phyloP scores from a whole-genome alignment of 2,797 vertebrate genomes.

The Erpetoichthys calabaricus region DNA sequence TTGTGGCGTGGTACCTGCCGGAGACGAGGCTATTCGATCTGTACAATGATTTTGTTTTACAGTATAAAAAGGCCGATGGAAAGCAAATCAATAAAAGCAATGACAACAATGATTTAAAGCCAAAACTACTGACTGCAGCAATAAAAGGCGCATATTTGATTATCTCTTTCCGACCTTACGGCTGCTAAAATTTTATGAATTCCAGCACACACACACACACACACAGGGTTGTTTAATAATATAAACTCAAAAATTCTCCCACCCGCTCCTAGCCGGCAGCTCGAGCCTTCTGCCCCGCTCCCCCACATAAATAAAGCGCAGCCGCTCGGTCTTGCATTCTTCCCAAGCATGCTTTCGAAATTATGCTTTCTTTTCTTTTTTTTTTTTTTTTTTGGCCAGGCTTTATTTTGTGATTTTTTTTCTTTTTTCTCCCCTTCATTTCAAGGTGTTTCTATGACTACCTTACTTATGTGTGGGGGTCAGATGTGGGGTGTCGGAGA shows the following conservation, averaged over 20 bases:
- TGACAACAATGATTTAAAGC: neutral
- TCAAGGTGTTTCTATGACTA: conserved; percentile 92
- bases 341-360: conserved; percentile 16
- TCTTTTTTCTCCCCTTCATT: conserved; percentile 40
- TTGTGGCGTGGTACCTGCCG: neutral
- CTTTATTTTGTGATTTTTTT: conserved; percentile 26
- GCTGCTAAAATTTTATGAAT: no score
- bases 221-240: no score
- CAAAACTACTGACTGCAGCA: neutral
- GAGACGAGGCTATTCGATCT: neutral
- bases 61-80: neutral
- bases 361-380: no score
- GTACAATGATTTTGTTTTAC: neutral
- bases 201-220: no score
- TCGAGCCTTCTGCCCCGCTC: conserved; percentile 11
- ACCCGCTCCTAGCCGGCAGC: conserved; percentile 4
- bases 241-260: no score
- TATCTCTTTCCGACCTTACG: no score
- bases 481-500: conserved; percentile 76
- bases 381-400: conserved; percentile 23
- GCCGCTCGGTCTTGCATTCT: conserved; percentile 29
- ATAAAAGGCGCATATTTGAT: neutral
- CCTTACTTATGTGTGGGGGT: conserved; percentile 72
- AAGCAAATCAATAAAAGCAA: neutral
- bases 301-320: conserved; percentile 4